These are phyloP conservation scores for Puffinus mauretanicus DNA, from an alignment of 2,113 vertebrate genomes.

Conservation along the genomic window DNA sequence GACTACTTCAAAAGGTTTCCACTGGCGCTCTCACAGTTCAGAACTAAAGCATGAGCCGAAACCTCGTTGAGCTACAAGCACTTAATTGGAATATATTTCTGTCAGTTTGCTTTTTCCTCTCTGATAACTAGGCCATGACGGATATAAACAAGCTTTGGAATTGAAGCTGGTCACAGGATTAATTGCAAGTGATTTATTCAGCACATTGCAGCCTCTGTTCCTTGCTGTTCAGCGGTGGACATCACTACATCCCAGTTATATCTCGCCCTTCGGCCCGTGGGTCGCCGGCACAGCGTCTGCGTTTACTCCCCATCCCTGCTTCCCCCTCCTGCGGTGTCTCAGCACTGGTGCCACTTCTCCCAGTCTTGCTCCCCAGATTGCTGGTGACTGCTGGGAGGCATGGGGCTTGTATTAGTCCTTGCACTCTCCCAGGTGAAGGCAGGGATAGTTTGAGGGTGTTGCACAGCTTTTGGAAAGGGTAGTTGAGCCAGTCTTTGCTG, in stretches of 20 bases:
- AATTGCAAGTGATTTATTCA: neutral
- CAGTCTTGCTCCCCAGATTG: neutral
- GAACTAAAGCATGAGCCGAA: neutral
- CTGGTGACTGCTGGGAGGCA: neutral
- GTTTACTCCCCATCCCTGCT: neutral
- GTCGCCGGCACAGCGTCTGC: fast-evolving
- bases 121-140: neutral
- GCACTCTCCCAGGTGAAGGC: neutral
- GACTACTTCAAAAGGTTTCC: constrained; percentile 19
- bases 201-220: neutral
- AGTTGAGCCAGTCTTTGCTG: fast-evolving
- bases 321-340: too few species aligned
- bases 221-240: neutral
- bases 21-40: neutral
- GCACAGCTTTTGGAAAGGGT: too few species aligned
- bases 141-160: neutral
- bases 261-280: fast-evolving
- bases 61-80: constrained; percentile 1
- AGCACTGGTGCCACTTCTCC: fast-evolving
- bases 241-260: fast-evolving
- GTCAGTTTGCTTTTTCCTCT: neutral
- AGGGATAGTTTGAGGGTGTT: neutral
- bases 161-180: neutral
- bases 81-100: neutral
- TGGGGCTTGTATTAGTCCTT: neutral